phyloP scores from a whole-genome alignment of 2,113 vertebrate species.

The Rhinolophus ferrumequinum region DNA sequence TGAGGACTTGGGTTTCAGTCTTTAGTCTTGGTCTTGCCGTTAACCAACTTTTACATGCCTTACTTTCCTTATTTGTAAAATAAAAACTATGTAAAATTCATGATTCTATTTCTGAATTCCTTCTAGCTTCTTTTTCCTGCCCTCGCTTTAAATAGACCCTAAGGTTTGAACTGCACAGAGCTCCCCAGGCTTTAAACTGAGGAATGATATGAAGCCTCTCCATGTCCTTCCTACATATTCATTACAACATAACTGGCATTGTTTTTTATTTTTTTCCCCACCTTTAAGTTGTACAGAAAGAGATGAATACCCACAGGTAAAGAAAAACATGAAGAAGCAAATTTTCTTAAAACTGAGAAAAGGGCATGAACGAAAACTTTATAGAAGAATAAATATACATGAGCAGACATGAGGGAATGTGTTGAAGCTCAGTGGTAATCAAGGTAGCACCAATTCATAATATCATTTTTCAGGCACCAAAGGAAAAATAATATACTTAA shows the following conservation, averaged over 20 bases:
- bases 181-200: background rate
- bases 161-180: background rate
- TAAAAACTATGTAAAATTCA: background rate
- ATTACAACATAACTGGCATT: background rate
- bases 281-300: background rate
- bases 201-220: background rate
- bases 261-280: background rate
- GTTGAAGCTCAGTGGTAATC: background rate
- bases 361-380: background rate
- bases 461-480: background rate
- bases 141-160: background rate
- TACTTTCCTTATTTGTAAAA: background rate
- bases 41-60: background rate
- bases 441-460: background rate
- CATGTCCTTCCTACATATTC: background rate
- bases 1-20: background rate
- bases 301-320: background rate
- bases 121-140: background rate
- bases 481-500: background rate
- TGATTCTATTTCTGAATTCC: background rate
- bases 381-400: background rate
- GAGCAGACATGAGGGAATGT: background rate
- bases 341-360: background rate
- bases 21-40: background rate
- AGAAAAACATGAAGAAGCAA: background rate